Percentiles rank a stretch among this genome's conserved stretches.
phyloP scores from a whole-genome alignment of 2,888 invertebrate genomes.

The Toxonevra muliebris region DNA sequence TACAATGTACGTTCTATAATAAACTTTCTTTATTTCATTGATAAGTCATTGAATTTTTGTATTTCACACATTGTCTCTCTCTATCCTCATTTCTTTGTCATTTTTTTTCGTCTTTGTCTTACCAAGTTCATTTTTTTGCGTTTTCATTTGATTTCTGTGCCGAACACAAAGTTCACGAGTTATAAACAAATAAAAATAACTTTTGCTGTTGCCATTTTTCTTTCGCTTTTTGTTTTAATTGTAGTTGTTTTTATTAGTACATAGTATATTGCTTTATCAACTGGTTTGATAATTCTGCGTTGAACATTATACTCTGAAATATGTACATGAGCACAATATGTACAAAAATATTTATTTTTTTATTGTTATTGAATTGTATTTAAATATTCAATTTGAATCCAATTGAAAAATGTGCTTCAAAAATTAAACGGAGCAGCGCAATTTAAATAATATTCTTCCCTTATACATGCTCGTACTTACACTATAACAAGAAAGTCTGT shows the following conservation, averaged over 20 bases:
- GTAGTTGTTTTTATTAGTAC: neutral
- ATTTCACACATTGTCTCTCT: neutral
- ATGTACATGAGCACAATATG: neutral
- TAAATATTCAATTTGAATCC: neutral
- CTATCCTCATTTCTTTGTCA: neutral
- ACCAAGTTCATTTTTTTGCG: neutral
- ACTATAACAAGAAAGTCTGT: no score
- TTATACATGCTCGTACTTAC: no score
- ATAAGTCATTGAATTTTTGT: constrained; percentile 26
- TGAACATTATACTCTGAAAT: no score
- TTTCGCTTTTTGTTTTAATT: neutral
- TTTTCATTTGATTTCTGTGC: neutral
- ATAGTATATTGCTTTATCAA: neutral
- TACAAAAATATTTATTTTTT: neutral
- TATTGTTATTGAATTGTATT: constrained; percentile 6
- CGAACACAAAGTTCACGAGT: no score
- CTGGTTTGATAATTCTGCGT: no score
- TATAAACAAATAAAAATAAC: neutral
- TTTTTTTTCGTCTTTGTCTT: neutral
- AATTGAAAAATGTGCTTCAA: constrained; percentile 1
- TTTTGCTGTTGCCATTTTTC: neutral
- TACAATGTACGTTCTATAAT: constrained; percentile 47
- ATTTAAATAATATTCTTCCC: no score
- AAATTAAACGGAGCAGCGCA: neutral
- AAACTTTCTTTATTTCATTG: constrained; percentile 20